Conservation (phyloP, 2,113 vertebrate genomes). For the Centropristis striata region DNA sequence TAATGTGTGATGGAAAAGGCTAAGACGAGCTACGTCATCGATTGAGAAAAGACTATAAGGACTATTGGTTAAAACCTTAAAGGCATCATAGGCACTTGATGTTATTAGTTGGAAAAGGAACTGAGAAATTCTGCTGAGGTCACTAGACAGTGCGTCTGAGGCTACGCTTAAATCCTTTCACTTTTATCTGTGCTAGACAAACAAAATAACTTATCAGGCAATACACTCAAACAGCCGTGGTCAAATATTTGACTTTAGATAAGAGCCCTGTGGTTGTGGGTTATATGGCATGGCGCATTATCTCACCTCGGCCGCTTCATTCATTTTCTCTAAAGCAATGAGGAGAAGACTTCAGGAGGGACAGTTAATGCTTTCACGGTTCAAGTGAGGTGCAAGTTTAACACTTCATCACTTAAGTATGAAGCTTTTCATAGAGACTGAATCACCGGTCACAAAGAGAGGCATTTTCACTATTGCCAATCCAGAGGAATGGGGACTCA, state of each 20-base stretch:
- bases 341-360: constrained; percentile 7
- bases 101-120: constrained; percentile 11
- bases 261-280: constrained; percentile 62
- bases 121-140: constrained; percentile 15
- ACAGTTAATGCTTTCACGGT: constrained; percentile 6
- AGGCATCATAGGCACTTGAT: background rate
- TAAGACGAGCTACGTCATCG: background rate
- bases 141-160: constrained; percentile 1
- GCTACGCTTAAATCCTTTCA: constrained; percentile 44
- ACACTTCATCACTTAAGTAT: background rate
- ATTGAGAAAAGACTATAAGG: background rate
- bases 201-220: constrained; percentile 71
- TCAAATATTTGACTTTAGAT: constrained; percentile 82
- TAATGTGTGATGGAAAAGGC: background rate
- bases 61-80: background rate
- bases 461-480: no score
- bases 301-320: constrained; percentile 49
- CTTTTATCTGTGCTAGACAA: constrained; percentile 63
- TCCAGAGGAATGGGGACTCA: no score
- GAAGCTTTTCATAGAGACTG: background rate
- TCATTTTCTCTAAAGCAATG: constrained; percentile 15
- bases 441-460: constrained; percentile 1
- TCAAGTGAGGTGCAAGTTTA: background rate
- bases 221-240: constrained; percentile 57
- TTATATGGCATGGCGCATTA: constrained; percentile 37